A percentile compares a stretch with the other conserved stretches of the same genome.
Conservation (phyloP, 1,140 invertebrate genomes). For the Chymomyza costata region DNA sequence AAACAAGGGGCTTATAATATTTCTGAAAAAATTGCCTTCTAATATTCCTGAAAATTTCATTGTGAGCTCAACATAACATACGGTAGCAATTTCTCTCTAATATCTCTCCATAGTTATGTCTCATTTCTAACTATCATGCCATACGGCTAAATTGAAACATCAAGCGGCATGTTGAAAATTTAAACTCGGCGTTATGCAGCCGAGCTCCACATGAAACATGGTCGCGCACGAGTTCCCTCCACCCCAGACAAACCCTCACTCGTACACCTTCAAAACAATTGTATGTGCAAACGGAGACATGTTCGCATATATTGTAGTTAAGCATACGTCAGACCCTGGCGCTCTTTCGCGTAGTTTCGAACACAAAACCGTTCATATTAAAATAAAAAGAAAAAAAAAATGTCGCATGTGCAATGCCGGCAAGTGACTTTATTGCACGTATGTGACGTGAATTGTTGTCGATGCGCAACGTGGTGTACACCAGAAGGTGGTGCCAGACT, state of each 20-base stretch:
- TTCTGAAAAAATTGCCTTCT: too few relatives aligned
- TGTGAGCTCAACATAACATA: too few relatives aligned
- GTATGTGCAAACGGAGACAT: too few relatives aligned
- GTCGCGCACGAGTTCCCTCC: not conserved
- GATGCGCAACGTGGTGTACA: constrained; percentile 28
- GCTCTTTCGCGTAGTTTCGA: too few relatives aligned
- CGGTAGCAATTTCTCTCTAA: too few relatives aligned
- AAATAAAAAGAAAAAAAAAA: too few relatives aligned
- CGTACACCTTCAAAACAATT: too few relatives aligned
- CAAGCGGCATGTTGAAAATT: constrained; percentile 40
- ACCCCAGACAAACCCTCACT: constrained; percentile 9
- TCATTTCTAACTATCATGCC: constrained; percentile 1
- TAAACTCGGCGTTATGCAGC: constrained; percentile 30
- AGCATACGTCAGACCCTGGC: not conserved
- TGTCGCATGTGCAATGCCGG: constrained; percentile 70
- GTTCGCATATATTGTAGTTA: too few relatives aligned
- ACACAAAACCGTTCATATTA: constrained; percentile 70
- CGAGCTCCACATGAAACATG: constrained; percentile 24
- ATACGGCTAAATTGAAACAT: constrained; percentile 43
- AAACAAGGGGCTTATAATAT: too few relatives aligned
- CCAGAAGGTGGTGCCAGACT: too few relatives aligned
- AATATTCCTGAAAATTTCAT: too few relatives aligned
- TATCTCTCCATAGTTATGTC: not conserved
- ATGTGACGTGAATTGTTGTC: constrained; percentile 73
- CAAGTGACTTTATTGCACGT: constrained; percentile 72